phyloP scores from a whole-genome alignment of 2,888 invertebrate genomes.

The Liopterus haemorrhoidalis region DNA sequence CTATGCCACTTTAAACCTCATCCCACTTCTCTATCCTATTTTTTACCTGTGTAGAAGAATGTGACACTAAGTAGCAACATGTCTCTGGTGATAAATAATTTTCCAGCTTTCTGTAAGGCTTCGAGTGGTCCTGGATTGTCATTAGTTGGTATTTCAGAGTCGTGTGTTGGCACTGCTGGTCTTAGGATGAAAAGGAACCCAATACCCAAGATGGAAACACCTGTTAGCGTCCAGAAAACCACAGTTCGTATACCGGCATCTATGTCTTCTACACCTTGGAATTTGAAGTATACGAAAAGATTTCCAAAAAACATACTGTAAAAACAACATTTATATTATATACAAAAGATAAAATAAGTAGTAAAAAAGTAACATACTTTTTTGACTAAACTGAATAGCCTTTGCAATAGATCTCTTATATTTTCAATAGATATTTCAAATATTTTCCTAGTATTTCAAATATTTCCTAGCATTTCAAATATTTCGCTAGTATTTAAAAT shows the following conservation, averaged over 20 bases:
- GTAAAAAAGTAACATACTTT: neutral
- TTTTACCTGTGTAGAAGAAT: constrained; percentile 83
- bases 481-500: no score
- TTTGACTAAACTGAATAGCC: no score
- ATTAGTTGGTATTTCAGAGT: constrained; percentile 42
- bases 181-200: constrained; percentile 61
- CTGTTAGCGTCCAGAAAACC: constrained; percentile 76
- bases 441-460: no score
- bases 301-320: constrained; percentile 91
- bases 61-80: constrained; percentile 81
- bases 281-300: constrained; percentile 86
- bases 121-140: constrained; percentile 53
- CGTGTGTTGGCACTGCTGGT: constrained; percentile 48
- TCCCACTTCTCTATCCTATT: no score
- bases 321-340: constrained; percentile 37
- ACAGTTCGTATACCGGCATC: constrained; percentile 63
- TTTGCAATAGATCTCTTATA: no score
- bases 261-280: constrained; percentile 73
- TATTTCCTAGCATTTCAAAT: no score
- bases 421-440: no score
- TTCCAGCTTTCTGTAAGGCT: constrained; percentile 69
- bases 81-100: constrained; percentile 69
- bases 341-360: neutral
- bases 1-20: neutral
- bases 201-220: constrained; percentile 65